A percentile compares a stretch with the other conserved stretches of the same genome.
Evolutionary conservation across 2,113 vertebrate genomes (phyloP).

Genomic region (Caretta caretta): DNA sequence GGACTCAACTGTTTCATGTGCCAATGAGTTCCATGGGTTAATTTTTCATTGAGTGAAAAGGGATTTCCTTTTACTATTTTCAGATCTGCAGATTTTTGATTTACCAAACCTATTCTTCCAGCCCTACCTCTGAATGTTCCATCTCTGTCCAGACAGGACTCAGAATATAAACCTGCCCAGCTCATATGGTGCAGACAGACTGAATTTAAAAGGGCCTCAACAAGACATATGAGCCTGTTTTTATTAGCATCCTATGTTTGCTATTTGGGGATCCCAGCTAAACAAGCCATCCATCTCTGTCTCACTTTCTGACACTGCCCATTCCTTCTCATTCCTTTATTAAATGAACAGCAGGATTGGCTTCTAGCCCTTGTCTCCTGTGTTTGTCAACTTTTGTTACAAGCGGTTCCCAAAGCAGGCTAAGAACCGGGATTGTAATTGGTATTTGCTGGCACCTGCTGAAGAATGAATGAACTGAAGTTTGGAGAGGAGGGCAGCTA

Average conservation of each 20-base stretch:
- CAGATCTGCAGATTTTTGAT: neutral
- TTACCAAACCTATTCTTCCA: neutral
- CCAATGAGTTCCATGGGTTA: neutral
- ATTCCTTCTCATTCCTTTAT: slow-evolving; percentile 3
- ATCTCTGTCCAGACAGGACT: neutral
- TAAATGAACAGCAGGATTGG: neutral
- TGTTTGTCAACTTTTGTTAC: neutral
- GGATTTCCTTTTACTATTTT: neutral
- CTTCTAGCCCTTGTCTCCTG: neutral
- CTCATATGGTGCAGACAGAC: neutral
- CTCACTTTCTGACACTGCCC: neutral
- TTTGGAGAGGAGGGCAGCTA: neutral
- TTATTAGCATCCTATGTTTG: neutral
- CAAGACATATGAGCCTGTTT: neutral
- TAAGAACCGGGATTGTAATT: neutral
- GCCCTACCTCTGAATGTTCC: neutral
- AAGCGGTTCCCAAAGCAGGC: neutral
- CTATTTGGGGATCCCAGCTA: neutral
- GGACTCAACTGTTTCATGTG: neutral
- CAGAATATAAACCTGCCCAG: accelerated
- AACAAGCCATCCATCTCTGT: neutral
- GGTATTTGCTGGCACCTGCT: neutral
- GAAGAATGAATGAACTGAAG: neutral
- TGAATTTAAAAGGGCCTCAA: neutral
- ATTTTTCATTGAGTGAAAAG: neutral